Evolutionary conservation across 1,140 invertebrate species (phyloP), one percentile per base, ranked within the genome.

Genomic region (Drosophila virilis): DNA sequence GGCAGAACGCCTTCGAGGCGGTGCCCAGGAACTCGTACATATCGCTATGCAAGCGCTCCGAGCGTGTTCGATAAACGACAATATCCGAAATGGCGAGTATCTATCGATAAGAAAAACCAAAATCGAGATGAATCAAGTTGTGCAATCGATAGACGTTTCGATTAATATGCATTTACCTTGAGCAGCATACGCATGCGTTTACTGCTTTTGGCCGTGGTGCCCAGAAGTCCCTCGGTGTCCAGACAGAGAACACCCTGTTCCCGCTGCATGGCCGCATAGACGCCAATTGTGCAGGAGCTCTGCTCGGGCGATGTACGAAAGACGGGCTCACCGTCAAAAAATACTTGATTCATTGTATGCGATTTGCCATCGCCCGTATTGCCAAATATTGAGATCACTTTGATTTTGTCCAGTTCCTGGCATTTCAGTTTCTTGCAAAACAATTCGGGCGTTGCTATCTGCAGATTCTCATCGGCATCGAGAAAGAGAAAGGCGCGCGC

Each of bases 361-460:
- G 96, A 97, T 92, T 97, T 97, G 1, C 97, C 97, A 93, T 97
- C 96, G 0, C 97, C 96, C 1, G 96, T 97, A 80, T 97, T 97
- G 1, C 97, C 97, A 93, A 97, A 97, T 84, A 98, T 97, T 2
- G 97, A 97, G 1, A 97, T 95, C 15, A 97, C 96, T 93, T 97
- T 97, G 1, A 97, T 94, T 85, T 94, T 94, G 0, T 92, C 86
- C 15, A 93, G 82, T 13, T 92, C 89, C 6, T 70, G 70, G 66
- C 93, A 94, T 10, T 92, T 91, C 0, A 95, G 77, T 68, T 93
- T 92, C 13, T 92, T 88, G 9, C 93, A 78, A 77, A 95, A 95
- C 35, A 94, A 80, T 61, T 95, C 93, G 0, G 85, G 91, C 55
- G 80, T 93, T 0, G 92, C 88, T 3, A 95, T 93, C 77, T 93